These are phyloP conservation scores for Axinella damicornis DNA, from an alignment of 37 sponge, comb jelly and placozoan species.

Conservation along the genomic window DNA sequence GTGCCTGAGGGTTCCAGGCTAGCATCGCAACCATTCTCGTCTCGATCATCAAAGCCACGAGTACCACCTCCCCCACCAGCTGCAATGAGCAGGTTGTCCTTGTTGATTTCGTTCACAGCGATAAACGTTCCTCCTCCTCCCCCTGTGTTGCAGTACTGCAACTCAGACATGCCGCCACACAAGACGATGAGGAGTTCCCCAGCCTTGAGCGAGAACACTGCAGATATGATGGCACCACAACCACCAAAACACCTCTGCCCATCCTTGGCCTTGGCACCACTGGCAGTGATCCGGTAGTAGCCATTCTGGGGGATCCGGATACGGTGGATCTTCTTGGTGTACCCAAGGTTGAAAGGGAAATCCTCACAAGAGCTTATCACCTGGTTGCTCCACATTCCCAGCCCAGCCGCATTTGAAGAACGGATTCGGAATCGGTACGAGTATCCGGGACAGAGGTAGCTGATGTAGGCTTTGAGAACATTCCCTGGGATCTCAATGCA, in stretches of 20 bases:
- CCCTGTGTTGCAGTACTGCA: slow-evolving; percentile 52
- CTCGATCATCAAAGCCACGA: slow-evolving; percentile 54
- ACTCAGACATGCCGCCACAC: slow-evolving; percentile 69
- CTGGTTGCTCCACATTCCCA: slow-evolving; percentile 81
- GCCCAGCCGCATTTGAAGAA: slow-evolving; percentile 66
- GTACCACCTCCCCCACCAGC: slow-evolving; percentile 87
- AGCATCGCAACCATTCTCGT: slow-evolving; percentile 74
- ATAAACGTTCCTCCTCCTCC: slow-evolving; percentile 84
- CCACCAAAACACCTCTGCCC: slow-evolving; percentile 61
- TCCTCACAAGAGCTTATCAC: slow-evolving; percentile 33
- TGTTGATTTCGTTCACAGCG: slow-evolving; percentile 51
- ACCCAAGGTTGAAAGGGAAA: slow-evolving; percentile 56
- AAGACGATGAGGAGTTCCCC: slow-evolving; percentile 67
- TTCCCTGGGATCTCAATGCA: slow-evolving; percentile 34
- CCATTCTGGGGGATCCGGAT: slow-evolving; percentile 56
- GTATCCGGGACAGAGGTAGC: slow-evolving; percentile 59
- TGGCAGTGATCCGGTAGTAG: slow-evolving; percentile 64
- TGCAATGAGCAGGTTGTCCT: slow-evolving; percentile 67
- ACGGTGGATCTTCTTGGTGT: slow-evolving; percentile 47
- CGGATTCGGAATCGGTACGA: slow-evolving; percentile 69
- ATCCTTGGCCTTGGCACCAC: slow-evolving; percentile 72
- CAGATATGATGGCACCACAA: slow-evolving; percentile 67
- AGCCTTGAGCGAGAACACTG: slow-evolving; percentile 53
- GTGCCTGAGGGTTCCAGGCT: slow-evolving; percentile 58
- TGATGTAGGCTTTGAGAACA: slow-evolving; percentile 26